Percentiles rank a stretch among this genome's conserved stretches.
phyloP scores from a whole-genome alignment of 2,888 invertebrate genomes.

The Thereva unica region DNA sequence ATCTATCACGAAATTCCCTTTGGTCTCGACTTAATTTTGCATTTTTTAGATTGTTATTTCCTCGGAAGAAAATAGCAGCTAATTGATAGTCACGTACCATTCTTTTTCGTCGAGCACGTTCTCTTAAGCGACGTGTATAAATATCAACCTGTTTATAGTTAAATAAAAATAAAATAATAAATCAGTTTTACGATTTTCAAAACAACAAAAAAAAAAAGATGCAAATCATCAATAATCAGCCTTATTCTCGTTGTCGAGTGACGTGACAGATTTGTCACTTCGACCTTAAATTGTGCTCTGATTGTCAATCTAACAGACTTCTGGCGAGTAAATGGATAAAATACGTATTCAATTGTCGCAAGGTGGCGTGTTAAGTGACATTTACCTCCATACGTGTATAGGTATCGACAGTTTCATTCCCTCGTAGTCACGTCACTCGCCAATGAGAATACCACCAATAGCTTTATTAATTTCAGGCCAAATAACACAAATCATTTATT shows the following conservation, averaged over 20 bases:
- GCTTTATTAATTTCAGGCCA: background rate
- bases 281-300: too few relatives aligned
- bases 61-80: slow-evolving; percentile 80
- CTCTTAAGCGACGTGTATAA: slow-evolving; percentile 80
- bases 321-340: too few relatives aligned
- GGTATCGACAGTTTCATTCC: too few relatives aligned
- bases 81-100: slow-evolving; percentile 89
- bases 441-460: too few relatives aligned
- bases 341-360: too few relatives aligned
- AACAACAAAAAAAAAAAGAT: background rate
- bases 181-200: background rate
- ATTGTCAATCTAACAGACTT: too few relatives aligned
- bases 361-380: too few relatives aligned
- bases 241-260: too few relatives aligned
- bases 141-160: slow-evolving; percentile 69
- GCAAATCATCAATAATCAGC: background rate
- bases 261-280: too few relatives aligned
- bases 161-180: background rate
- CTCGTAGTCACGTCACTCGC: too few relatives aligned
- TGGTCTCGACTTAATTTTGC: slow-evolving; percentile 60
- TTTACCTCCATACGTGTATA: too few relatives aligned
- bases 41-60: slow-evolving; percentile 56
- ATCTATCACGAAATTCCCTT: slow-evolving; percentile 73
- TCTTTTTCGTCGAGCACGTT: slow-evolving; percentile 85
- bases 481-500: too few relatives aligned